A percentile compares a stretch with the other conserved stretches of the same genome.
Conservation (phyloP, 1,140 invertebrate genomes). For the Drosophila insularis region DNA sequence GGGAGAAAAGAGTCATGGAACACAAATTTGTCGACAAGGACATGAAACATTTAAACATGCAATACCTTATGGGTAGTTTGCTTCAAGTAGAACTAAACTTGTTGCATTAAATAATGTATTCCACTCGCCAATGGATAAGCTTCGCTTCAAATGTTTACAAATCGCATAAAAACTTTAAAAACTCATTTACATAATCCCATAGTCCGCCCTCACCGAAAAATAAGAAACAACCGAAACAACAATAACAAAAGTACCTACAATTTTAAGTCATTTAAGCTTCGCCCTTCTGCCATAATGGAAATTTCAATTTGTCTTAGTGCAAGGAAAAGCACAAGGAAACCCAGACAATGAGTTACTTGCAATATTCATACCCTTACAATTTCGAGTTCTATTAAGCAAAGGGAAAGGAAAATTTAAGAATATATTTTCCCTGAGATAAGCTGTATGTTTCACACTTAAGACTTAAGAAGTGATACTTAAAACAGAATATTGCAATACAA, state of each 20-base stretch:
- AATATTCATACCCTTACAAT: not conserved
- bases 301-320: slow-evolving; percentile 11
- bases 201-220: not conserved
- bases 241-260: slow-evolving; percentile 14
- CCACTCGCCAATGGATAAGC: not conserved
- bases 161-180: slow-evolving; percentile 9
- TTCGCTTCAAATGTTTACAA: not conserved
- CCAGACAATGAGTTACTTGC: not conserved
- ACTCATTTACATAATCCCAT: slow-evolving; percentile 6
- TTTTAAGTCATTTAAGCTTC: slow-evolving; percentile 6
- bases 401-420: not conserved
- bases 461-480: too few species aligned
- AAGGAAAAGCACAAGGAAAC: not conserved
- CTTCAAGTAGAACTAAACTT: not conserved
- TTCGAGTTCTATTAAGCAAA: slow-evolving; percentile 30
- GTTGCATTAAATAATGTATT: not conserved
- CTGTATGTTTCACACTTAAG: too few species aligned
- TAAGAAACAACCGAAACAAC: slow-evolving; percentile 11
- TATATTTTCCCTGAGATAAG: too few species aligned
- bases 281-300: slow-evolving; percentile 2
- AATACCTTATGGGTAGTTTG: not conserved
- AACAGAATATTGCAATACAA: too few species aligned
- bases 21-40: not conserved
- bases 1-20: not conserved
- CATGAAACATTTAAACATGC: not conserved